Evolutionary conservation across 2,797 vertebrate species (phyloP), one percentile per base, ranked within the genome.

Genomic region (Enteromius viviparus): DNA sequence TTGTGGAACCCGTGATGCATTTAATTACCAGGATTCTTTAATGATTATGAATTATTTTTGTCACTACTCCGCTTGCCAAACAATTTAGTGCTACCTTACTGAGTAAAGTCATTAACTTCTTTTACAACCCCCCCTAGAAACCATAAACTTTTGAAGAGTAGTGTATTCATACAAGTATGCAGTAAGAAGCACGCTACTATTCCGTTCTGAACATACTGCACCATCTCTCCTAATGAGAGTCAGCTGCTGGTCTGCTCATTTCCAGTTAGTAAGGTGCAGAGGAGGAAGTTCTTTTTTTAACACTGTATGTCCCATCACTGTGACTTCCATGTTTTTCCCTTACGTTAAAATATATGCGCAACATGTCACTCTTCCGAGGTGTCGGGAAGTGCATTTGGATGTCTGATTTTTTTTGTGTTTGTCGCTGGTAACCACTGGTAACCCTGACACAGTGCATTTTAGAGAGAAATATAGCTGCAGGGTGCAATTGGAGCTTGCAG

Each of bases 401-500:
- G 29, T 40, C 75, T 78, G 81, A 7, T 93, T 92, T 87, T 80
- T 3, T 10, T 84, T 40, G 29, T 85, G 85, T 80, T 77, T 92
- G 88, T 92, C 80, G 85, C 85, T 87, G 84, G 83, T 90, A 82
- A 90, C 10, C 80, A 84, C 5, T 29, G 76, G 89, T 89, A 88
- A 91, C 90, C 91, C 89, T 91, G 93, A 92, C 88, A 89, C 90
- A 76, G 88, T 91, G 85, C 76, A 85, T 93, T 94, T 92, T 90
- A 81, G 85, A 90, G 87, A 92, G 87, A 89, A 89, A 93, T 93
- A 90, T 88, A 90, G 91, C 79, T 83, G 85, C 74, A 49, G 78
- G 78, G 83, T 86, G 86, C 90, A 88, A 90, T 87, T 86, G 90
- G 74, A 92, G 89, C 85, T 82, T 81, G 17, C 90, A 88, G 91